Base-by-base conservation (phyloP, 2,888 invertebrate species). In the Lissonota sp. region DNA sequence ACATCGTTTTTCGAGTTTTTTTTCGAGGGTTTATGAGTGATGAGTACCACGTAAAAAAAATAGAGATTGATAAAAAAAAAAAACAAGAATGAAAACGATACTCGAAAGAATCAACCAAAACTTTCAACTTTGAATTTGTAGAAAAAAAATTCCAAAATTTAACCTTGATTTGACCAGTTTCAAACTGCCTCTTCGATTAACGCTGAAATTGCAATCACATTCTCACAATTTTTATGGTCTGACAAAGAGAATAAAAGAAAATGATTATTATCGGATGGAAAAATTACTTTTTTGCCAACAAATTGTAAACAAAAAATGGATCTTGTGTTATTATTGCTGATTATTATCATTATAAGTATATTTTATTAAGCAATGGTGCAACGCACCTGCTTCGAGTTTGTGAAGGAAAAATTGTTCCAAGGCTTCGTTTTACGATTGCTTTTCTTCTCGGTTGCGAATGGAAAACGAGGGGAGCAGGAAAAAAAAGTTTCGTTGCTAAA, bases 391-490 rank as follows among this genome's bases (percentile, higher is more conserved):
- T 26, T 37, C 14, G n/a, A 77, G 46, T 44, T 75, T 58, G 37
- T 60, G 12, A 16, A 14, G n/a, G 57, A 78, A 53, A 79, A 66
- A 44, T 75, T 53, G 37, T 62, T 55, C 44, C n/a, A 55, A 60
- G 55, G 73, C 44, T 69, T 74, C 64, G 16, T 80, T 64, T 60
- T 44, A 66, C 58, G 3, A n/a, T 67, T 67, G 14, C 8, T 66
- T 10, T 37, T 14, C 40, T 53, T 53, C 39, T 53, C 6, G 67
- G 0, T 16, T 57, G 39, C 57, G 39, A 57, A 4, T 10, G 10
- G n/a, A 39, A 57, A 39, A 39, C 10, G 10, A n/a, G n/a, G n/a
- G 16, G 51, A 46, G 26, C 6, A 16, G 42, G 51, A 62, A 40
- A 26, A 16, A 51, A 16, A 60, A 51, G 16, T 39, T 49, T 57